A percentile compares a stretch with the other conserved stretches of the same genome.
These are phyloP conservation scores for Poecilus cupreus DNA, from an alignment of 2,888 invertebrate species.

Conservation along the genomic window DNA sequence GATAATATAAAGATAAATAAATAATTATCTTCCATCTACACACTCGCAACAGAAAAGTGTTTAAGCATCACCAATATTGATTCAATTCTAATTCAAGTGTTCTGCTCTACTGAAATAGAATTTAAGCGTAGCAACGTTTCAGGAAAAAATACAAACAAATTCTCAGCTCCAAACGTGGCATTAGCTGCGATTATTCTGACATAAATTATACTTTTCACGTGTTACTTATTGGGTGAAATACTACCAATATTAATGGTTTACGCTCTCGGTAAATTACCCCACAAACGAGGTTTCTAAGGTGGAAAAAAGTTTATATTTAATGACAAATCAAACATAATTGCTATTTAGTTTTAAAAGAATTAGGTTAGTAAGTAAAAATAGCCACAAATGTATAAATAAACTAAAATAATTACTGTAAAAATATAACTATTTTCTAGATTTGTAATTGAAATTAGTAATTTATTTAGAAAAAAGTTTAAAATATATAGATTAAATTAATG, in stretches of 20 bases:
- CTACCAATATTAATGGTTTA: not conserved
- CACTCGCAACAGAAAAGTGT: not conserved
- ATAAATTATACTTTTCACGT: constrained; percentile 28
- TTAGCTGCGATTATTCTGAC: not conserved
- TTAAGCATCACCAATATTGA: constrained; percentile 2
- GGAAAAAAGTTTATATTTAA: not conserved
- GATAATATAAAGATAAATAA: not conserved
- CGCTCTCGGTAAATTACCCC: not conserved
- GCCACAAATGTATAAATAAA: no score
- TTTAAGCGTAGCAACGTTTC: not conserved
- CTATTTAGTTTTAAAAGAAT: no score
- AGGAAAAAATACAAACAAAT: not conserved
- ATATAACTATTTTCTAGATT: no score
- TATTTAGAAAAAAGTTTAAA: no score
- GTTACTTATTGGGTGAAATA: not conserved
- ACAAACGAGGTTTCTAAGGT: not conserved
- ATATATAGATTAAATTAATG: no score
- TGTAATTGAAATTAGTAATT: no score
- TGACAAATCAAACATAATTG: constrained; percentile 7
- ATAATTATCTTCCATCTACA: not conserved
- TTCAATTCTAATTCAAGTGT: not conserved
- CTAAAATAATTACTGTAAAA: no score
- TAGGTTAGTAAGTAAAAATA: no score
- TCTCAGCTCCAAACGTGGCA: not conserved
- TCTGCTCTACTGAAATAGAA: not conserved